phyloP scores from a whole-genome alignment of 2,797 vertebrate species.

The Channallabes apus region DNA sequence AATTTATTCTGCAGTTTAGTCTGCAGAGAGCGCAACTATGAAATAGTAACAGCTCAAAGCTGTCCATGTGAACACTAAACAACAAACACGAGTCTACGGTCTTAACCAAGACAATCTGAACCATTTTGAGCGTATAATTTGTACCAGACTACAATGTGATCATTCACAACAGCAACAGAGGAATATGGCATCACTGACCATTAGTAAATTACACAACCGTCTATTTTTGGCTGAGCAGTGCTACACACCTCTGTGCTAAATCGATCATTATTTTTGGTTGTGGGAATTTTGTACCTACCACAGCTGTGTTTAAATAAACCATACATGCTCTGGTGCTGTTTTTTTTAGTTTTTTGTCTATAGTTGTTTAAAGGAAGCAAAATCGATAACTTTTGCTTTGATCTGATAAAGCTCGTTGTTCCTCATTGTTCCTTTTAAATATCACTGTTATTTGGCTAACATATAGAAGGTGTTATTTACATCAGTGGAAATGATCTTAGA shows the following conservation, averaged over 20 bases:
- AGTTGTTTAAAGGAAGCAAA: background rate
- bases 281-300: background rate
- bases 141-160: background rate
- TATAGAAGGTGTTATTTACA: background rate
- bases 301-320: background rate
- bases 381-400: no score
- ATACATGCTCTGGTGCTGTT: background rate
- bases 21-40: no score
- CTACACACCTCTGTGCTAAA: background rate
- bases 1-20: no score
- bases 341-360: background rate
- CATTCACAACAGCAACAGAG: background rate
- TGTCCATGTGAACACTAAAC: no score
- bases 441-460: background rate
- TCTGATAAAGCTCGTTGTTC: background rate
- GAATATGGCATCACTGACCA: background rate
- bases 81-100: no score
- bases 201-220: background rate
- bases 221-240: background rate
- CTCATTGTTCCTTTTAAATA: background rate
- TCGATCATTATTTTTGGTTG: background rate
- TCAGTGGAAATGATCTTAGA: background rate
- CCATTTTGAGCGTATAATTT: no score
- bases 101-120: no score
- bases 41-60: no score